These are phyloP conservation scores for Tetramorium bicarinatum DNA, from an alignment of 2,888 invertebrate genomes.

Conservation along the genomic window DNA sequence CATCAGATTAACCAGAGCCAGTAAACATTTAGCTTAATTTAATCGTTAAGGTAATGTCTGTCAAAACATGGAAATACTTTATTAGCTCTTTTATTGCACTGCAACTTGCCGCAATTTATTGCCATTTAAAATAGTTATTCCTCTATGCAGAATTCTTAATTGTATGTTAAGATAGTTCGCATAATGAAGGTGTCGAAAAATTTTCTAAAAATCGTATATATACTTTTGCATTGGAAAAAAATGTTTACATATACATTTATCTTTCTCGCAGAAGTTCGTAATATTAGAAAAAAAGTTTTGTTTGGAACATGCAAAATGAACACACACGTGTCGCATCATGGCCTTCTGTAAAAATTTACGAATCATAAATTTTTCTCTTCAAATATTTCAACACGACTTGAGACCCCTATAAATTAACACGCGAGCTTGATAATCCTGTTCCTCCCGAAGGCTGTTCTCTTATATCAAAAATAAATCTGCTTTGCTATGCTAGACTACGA, in stretches of 20 bases:
- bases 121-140: background rate
- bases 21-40: conserved; percentile 36
- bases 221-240: background rate
- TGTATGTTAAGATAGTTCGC: background rate
- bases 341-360: conserved; percentile 23
- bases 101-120: conserved; percentile 12
- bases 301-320: background rate
- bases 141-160: background rate
- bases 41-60: conserved; percentile 43
- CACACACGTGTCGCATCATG: background rate
- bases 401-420: conserved; percentile 24
- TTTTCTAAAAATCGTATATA: background rate
- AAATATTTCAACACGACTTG: conserved; percentile 8
- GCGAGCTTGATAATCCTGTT: conserved; percentile 34
- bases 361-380: background rate
- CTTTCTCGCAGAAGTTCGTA: background rate
- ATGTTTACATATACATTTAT: background rate
- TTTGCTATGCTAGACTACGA: background rate
- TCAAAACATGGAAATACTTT: conserved; percentile 22
- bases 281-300: background rate
- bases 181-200: too few species aligned
- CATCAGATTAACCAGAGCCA: conserved; percentile 58
- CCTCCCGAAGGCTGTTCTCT: background rate
- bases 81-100: conserved; percentile 5
- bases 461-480: conserved; percentile 33